These are phyloP conservation scores for Drosophila sulfurigaster DNA, from an alignment of 1,140 invertebrate species.

Conservation along the genomic window DNA sequence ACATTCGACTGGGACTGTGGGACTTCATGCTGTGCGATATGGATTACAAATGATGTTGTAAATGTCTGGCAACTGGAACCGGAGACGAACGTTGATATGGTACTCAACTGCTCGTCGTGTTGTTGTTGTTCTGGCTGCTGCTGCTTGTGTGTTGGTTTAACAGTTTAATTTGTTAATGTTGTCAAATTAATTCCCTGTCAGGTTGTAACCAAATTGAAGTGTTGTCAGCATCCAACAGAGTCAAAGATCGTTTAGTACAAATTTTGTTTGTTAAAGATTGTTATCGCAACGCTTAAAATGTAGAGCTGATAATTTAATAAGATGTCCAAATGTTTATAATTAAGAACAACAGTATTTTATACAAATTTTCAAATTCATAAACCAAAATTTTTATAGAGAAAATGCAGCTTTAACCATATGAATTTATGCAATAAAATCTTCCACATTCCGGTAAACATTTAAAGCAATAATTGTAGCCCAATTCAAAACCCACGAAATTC, in stretches of 20 bases:
- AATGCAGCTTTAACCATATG: no score
- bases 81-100: conserved; percentile 29
- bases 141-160: conserved; percentile 61
- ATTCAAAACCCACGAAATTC: background rate
- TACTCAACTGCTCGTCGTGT: conserved; percentile 39
- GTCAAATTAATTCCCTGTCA: conserved; percentile 84
- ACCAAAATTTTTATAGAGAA: no score
- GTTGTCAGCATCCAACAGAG: conserved; percentile 8
- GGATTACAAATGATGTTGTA: conserved; percentile 84
- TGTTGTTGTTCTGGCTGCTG: conserved; percentile 29
- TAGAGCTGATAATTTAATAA: background rate
- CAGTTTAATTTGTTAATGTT: conserved; percentile 85
- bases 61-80: conserved; percentile 56
- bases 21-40: conserved; percentile 82
- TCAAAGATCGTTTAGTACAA: conserved; percentile 9
- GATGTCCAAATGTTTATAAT: background rate
- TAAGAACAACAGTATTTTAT: no score
- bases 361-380: no score
- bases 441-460: no score
- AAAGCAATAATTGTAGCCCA: background rate
- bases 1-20: conserved; percentile 41
- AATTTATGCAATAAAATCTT: no score
- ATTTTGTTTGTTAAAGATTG: background rate
- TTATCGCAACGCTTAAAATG: background rate
- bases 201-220: conserved; percentile 48